Evolutionary conservation across 1,140 invertebrate species (phyloP).

Genomic region (Solen grandis): DNA sequence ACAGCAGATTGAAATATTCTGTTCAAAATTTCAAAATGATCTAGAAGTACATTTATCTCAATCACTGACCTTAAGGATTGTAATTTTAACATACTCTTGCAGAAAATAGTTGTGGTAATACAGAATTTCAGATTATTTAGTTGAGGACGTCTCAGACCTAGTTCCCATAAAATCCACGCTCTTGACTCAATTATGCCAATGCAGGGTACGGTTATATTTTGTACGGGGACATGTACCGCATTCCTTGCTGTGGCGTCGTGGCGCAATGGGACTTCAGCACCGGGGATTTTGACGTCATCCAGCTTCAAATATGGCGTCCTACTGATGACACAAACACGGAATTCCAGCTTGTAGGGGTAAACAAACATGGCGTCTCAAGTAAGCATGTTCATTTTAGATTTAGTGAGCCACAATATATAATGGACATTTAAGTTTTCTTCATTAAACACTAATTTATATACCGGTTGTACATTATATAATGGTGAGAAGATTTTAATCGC

Average conservation of each 20-base stretch:
- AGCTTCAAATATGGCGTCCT: conserved; percentile 43
- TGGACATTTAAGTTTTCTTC: neutral
- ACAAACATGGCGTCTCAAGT: conserved; percentile 29
- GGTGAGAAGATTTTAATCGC: no score
- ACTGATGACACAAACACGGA: conserved; percentile 4
- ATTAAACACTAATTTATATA: neutral
- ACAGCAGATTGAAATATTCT: no score
- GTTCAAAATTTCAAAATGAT: no score
- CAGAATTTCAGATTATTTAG: no score
- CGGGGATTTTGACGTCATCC: conserved; percentile 15
- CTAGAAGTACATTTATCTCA: no score
- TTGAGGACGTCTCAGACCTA: no score
- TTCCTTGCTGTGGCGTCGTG: conserved; percentile 29
- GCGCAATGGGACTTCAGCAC: conserved; percentile 31
- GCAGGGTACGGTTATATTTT: conserved; percentile 38
- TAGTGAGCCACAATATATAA: neutral
- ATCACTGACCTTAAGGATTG: no score
- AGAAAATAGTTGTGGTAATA: no score
- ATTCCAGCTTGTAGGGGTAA: conserved; percentile 30
- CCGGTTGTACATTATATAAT: neutral
- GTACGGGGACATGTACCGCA: conserved; percentile 15
- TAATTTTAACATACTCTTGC: no score
- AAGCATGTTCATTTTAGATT: neutral
- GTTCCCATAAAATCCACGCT: no score
- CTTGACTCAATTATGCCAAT: no score